Evolutionary conservation across 2,113 vertebrate species (phyloP), one percentile per base, ranked within the genome.

Genomic region (Haemorhous mexicanus): DNA sequence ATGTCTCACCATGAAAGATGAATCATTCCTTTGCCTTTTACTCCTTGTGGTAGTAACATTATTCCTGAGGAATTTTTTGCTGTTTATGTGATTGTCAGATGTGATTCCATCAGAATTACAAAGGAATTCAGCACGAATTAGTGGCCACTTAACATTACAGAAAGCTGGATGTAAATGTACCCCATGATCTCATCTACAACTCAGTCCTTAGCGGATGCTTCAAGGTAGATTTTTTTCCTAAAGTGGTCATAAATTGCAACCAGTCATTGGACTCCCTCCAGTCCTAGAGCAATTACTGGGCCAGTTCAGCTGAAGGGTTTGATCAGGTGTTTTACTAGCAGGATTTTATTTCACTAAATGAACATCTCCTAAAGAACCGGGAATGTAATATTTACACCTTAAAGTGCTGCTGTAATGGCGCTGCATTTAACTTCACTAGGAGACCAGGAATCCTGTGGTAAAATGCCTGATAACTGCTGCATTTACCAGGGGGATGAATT

Each of bases 241-340:
- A 97, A 97, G 96, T 97, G 97, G 93, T 90, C 96, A 96, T 97
- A 97, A 97, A 97, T 97, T 96, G 95, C 97, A 95, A 94, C 97
- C 97, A 97, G 96, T 94, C 96, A 90, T 94, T 97, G 97, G 97
- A 95, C 95, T 97, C 92, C 92, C 93, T 97, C 97, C 97, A 96
- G 96, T 97, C 91, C 93, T 95, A 69, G 90, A 97, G 97, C 96
- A 97, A 97, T 97, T 97, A 96, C 96, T 96, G 95, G 90, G 89
- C 96, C 95, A 95, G 96, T 97, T 96, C 90, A 85, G 94, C 96
- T 96, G 96, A 97, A 95, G 94, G 96, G 95, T 94, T 94, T 97
- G 94, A 97, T 96, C 96, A 96, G 94, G 95, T 96, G 93, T 97
- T 96, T 97, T 96, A 96, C 96, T 96, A 96, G 95, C 96, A 94